phyloP scores from a whole-genome alignment of 1,140 invertebrate species.

The Hylaeus anthracinus region DNA sequence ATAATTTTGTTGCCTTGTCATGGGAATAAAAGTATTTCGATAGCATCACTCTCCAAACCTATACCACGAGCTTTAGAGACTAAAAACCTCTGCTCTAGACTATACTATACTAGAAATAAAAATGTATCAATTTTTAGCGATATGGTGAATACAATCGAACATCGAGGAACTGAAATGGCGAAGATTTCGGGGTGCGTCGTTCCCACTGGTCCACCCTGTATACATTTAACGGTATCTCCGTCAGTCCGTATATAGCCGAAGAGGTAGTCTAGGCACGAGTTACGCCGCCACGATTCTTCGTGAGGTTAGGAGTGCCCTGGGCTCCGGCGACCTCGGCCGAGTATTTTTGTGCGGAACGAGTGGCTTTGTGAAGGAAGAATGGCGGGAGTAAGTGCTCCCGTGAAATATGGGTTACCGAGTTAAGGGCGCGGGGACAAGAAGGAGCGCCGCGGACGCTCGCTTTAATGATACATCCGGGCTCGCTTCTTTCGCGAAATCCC shows the following conservation, averaged over 20 bases:
- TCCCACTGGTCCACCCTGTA: too few relatives aligned
- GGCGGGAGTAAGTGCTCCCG: slow-evolving; percentile 74
- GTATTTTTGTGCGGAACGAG: slow-evolving; percentile 74
- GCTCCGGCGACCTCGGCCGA: slow-evolving; percentile 58
- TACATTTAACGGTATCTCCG: too few relatives aligned
- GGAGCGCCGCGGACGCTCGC: slow-evolving; percentile 45
- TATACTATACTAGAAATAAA: too few relatives aligned
- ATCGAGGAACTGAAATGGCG: too few relatives aligned
- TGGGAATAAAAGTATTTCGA: too few relatives aligned
- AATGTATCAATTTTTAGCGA: too few relatives aligned
- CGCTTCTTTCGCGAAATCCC: slow-evolving; percentile 65
- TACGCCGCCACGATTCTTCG: slow-evolving; percentile 56
- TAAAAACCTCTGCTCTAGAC: too few relatives aligned
- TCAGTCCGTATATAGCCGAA: too few relatives aligned
- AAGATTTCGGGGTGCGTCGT: too few relatives aligned
- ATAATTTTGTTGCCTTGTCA: too few relatives aligned
- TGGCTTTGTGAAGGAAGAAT: slow-evolving; percentile 78
- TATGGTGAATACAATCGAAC: background rate
- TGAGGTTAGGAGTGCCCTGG: slow-evolving; percentile 55
- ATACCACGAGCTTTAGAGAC: too few relatives aligned
- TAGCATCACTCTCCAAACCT: too few relatives aligned
- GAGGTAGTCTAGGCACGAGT: slow-evolving; percentile 27
- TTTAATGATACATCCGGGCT: slow-evolving; percentile 73
- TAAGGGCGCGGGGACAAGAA: slow-evolving; percentile 63
- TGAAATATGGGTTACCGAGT: slow-evolving; percentile 80